These are phyloP conservation scores for Pegoplata infirma DNA, from an alignment of 2,888 invertebrate genomes.

Conservation along the genomic window DNA sequence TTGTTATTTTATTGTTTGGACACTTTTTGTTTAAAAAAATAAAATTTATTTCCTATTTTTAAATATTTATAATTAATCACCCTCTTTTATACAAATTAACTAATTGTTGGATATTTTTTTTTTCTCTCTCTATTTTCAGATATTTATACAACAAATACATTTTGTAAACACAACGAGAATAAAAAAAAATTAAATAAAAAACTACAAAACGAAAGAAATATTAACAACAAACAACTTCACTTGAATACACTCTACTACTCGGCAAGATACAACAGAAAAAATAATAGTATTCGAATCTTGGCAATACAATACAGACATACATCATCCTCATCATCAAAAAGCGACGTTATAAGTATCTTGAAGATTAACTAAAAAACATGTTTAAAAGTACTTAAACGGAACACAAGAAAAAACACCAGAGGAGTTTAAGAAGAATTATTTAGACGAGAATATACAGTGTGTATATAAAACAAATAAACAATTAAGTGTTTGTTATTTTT, in stretches of 20 bases:
- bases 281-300: too few species aligned
- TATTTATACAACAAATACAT: slow-evolving; percentile 29
- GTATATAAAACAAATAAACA: slow-evolving; percentile 48
- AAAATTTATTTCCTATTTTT: slow-evolving; percentile 38
- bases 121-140: slow-evolving; percentile 34
- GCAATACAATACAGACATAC: neutral
- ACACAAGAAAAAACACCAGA: slow-evolving; percentile 2
- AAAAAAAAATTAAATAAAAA: too few species aligned
- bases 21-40: slow-evolving; percentile 14
- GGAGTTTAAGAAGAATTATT: neutral
- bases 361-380: slow-evolving; percentile 58
- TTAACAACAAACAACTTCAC: slow-evolving; percentile 46
- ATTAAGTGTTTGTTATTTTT: slow-evolving; percentile 44
- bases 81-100: slow-evolving; percentile 12
- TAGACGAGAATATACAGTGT: neutral
- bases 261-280: neutral
- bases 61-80: slow-evolving; percentile 35
- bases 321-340: slow-evolving; percentile 16
- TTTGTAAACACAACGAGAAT: slow-evolving; percentile 61
- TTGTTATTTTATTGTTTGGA: too few species aligned
- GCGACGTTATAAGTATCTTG: slow-evolving; percentile 54
- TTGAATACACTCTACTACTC: slow-evolving; percentile 11
- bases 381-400: slow-evolving; percentile 52
- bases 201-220: slow-evolving; percentile 56
- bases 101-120: slow-evolving; percentile 34